Evolutionary conservation across 2,888 invertebrate genomes (phyloP).

Genomic region (Lydus trimaculatus): DNA sequence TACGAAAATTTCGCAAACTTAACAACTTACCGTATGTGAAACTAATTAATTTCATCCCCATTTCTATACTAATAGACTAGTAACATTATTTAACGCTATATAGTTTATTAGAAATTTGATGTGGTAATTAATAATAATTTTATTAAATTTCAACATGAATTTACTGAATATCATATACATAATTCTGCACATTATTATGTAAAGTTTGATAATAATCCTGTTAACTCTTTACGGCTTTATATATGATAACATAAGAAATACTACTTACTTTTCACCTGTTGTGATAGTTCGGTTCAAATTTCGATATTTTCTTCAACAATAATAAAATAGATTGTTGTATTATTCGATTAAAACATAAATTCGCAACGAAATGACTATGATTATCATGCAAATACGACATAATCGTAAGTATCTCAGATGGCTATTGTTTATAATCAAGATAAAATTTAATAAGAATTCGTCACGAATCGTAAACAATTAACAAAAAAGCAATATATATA

Average conservation of each 20-base stretch:
- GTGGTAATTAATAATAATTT: slow-evolving; percentile 31
- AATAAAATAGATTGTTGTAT: not conserved
- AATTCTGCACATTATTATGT: slow-evolving; percentile 21
- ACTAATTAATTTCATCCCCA: slow-evolving; percentile 31
- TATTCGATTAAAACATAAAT: slow-evolving; percentile 9
- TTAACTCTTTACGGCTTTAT: no score
- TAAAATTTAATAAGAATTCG: not conserved
- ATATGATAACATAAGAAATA: no score
- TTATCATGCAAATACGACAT: slow-evolving; percentile 15
- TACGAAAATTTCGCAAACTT: slow-evolving; percentile 17
- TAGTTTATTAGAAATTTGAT: slow-evolving; percentile 24
- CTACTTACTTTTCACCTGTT: no score
- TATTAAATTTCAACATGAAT: slow-evolving; percentile 16
- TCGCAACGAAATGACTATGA: not conserved
- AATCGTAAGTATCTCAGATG: slow-evolving; percentile 12
- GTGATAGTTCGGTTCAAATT: no score
- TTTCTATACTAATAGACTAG: slow-evolving; percentile 18
- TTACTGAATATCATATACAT: slow-evolving; percentile 24
- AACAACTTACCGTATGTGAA: slow-evolving; percentile 30
- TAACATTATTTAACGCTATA: slow-evolving; percentile 24
- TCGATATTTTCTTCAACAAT: not conserved
- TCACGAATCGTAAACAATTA: not conserved
- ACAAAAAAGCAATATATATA: no score
- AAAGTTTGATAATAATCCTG: not conserved
- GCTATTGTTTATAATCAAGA: not conserved